phyloP scores from a whole-genome alignment of 2,113 vertebrate genomes.

The Actenoides hombroni region DNA sequence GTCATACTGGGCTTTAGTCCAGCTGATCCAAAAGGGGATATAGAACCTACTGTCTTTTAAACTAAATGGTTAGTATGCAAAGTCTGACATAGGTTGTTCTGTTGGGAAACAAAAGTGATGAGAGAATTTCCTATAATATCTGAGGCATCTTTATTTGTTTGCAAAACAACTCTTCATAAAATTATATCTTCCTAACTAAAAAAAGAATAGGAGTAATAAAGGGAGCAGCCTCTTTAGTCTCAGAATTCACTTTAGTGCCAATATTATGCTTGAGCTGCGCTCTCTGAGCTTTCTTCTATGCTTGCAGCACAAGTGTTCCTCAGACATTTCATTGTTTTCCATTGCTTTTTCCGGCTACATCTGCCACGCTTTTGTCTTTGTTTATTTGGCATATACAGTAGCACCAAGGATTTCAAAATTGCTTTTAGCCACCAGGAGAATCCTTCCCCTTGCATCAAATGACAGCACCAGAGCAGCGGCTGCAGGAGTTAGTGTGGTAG shows the following conservation, averaged over 20 bases:
- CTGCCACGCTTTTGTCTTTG: not conserved
- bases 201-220: not conserved
- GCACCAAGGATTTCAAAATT: not conserved
- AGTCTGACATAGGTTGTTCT: not conserved
- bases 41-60: not conserved
- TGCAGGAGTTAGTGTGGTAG: not conserved
- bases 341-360: not conserved
- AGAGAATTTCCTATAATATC: not conserved
- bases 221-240: not conserved
- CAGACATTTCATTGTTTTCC: not conserved
- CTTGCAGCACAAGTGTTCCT: not conserved
- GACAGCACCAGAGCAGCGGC: not conserved
- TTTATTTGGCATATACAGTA: not conserved
- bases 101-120: not conserved
- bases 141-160: not conserved
- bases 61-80: not conserved
- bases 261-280: not conserved
- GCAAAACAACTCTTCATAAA: not conserved
- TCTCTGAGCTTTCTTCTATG: not conserved
- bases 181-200: not conserved
- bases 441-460: not conserved
- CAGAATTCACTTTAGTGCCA: not conserved
- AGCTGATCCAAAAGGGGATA: not conserved
- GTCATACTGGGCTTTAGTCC: not conserved
- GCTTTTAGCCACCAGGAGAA: not conserved